These are phyloP conservation scores for Agriotes lineatus DNA, from an alignment of 2,888 invertebrate species.

Conservation along the genomic window DNA sequence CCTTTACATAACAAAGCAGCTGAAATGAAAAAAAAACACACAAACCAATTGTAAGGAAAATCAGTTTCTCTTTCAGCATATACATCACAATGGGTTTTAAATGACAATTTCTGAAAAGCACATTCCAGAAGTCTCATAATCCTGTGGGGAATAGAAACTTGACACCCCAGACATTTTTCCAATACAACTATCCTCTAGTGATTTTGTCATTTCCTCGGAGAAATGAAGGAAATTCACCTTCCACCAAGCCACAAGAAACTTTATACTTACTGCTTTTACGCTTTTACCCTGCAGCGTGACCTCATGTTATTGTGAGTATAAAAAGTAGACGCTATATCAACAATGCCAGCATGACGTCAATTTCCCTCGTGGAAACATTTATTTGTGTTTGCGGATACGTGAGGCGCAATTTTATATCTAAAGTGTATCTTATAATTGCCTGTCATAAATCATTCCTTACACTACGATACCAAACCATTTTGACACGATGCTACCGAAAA, in stretches of 20 bases:
- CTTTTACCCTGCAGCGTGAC: slow-evolving; percentile 18
- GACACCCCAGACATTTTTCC: slow-evolving; percentile 37
- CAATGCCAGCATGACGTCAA: slow-evolving; percentile 9
- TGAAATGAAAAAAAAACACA: no score
- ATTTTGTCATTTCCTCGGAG: slow-evolving; percentile 36
- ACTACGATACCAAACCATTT: no score
- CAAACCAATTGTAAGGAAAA: no score
- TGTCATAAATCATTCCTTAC: neutral
- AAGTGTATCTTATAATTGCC: neutral
- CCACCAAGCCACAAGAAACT: slow-evolving; percentile 21
- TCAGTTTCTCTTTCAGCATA: neutral
- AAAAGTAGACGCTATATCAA: neutral
- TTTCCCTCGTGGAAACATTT: slow-evolving; percentile 9
- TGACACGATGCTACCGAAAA: no score
- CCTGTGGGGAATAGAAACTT: slow-evolving; percentile 27
- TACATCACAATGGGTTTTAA: slow-evolving; percentile 14
- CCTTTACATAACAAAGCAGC: no score
- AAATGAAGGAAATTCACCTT: slow-evolving; percentile 40
- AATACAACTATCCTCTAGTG: slow-evolving; percentile 40
- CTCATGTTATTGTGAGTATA: slow-evolving; percentile 17
- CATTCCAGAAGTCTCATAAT: slow-evolving; percentile 16
- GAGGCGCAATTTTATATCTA: neutral
- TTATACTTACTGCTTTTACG: slow-evolving; percentile 25
- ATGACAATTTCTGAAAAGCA: slow-evolving; percentile 5
- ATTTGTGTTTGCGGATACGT: slow-evolving; percentile 14